Evolutionary conservation across 2,113 vertebrate genomes (phyloP).

Genomic region (Sylvia atricapilla): DNA sequence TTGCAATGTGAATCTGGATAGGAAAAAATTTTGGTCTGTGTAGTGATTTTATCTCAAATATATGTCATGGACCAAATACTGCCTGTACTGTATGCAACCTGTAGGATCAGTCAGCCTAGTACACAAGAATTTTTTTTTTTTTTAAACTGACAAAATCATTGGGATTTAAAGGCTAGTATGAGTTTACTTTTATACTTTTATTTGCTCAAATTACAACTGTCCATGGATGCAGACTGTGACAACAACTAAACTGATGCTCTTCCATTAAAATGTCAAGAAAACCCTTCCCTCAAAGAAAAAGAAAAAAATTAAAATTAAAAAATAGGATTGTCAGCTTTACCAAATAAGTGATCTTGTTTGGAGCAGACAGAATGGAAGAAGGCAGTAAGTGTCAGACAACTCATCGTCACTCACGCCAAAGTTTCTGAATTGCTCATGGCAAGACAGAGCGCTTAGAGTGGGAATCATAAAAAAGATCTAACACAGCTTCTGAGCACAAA

Average conservation of each 20-base stretch:
- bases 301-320: not conserved
- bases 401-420: not conserved
- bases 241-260: not conserved
- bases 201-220: constrained; percentile 20
- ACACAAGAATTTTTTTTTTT: not conserved
- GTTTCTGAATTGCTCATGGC: not conserved
- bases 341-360: not conserved
- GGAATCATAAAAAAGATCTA: not conserved
- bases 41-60: not conserved
- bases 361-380: not conserved
- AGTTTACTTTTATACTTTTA: not conserved
- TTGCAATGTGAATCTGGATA: not conserved
- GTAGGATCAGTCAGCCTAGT: not conserved
- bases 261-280: constrained; percentile 23
- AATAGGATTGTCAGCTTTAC: not conserved
- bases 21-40: not conserved
- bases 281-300: not conserved
- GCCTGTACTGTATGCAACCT: not conserved
- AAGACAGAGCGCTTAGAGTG: not conserved
- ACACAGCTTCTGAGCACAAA: not conserved
- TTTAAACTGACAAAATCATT: not conserved
- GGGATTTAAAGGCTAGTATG: constrained; percentile 22
- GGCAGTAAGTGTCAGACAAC: not conserved
- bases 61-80: not conserved
- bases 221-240: not conserved